Evolutionary conservation across 1,140 invertebrate genomes (phyloP), one percentile per base, ranked within the genome.

Genomic region (Sinonovacula constricta): DNA sequence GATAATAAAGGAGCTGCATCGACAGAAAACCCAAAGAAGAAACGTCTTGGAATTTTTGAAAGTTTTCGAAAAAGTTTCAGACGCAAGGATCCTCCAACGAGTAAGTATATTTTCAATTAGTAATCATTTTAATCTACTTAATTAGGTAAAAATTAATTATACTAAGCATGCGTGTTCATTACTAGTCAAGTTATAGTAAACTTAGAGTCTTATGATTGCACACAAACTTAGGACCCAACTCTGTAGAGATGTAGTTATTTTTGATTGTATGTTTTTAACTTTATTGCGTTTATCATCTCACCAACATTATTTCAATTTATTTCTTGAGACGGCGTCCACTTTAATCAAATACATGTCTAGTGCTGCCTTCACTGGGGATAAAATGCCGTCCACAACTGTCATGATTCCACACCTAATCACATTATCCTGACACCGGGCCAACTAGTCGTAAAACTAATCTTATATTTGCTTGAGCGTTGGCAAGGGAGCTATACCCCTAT

Each of bases 21-120:
- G 39, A 45, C 39, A 45, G 18, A 45, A 45, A 7, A 18, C 18
- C 39, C 39, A 45, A 45, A 45, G 39, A 10, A 18, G 18, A 67
- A 67, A 53, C 7, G 49, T 1, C 36, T 26, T 28, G 36, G 36
- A 3, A 22, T 67, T 31, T 53, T 67, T 26, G n/a, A 45, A 22
- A 67, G 39, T 30, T 28, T 67, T 18, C 49, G 65, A 28, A 53
- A 67, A 18, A 67, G 65, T 67, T 67, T 67, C 33, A 67, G 65
- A 15, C 39, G 39, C 39, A 67, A 53, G 49, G n/a, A 51, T 30
- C 39, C 65, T 28, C 65, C 65, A 22, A 2, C 22, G 33, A 67
- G 65, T 67, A 67, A 67, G 65, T 67, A 26, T 26, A 28, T 26
- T 30, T 45, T 10, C 18, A 10, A 10, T 7, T 45, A 10, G 39